Percentiles rank a stretch among this genome's conserved stretches.
phyloP scores from a whole-genome alignment of 2,888 invertebrate genomes.

The Slavum lentiscoides region DNA sequence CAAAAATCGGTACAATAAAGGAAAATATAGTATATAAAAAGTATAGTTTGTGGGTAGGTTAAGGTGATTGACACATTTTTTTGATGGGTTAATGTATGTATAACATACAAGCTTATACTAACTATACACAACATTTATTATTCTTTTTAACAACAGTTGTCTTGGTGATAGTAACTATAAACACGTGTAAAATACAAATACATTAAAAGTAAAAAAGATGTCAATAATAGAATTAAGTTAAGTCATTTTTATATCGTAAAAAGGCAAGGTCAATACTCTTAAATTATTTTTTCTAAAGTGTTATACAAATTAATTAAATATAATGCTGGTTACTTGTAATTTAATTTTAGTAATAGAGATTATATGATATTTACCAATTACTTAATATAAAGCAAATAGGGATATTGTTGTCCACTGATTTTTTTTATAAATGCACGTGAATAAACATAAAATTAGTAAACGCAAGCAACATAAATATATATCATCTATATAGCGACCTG shows the following conservation, averaged over 20 bases:
- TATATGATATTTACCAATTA: too few relatives aligned
- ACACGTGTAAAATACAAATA: slow-evolving; percentile 29
- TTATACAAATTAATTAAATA: too few relatives aligned
- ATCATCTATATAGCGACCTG: too few relatives aligned
- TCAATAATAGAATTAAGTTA: slow-evolving; percentile 30
- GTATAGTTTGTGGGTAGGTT: slow-evolving; percentile 1
- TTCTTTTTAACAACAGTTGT: slow-evolving; percentile 46
- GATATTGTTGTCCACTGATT: too few relatives aligned
- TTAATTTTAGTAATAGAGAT: too few relatives aligned
- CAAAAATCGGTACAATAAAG: slow-evolving; percentile 4
- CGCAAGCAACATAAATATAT: too few relatives aligned
- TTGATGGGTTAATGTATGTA: slow-evolving; percentile 30
- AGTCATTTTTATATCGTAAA: background rate
- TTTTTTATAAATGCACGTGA: too few relatives aligned
- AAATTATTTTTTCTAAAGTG: background rate
- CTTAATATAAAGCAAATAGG: too few relatives aligned
- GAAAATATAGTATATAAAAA: background rate
- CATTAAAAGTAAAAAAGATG: slow-evolving; percentile 7
- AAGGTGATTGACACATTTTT: slow-evolving; percentile 45
- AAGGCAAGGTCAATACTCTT: slow-evolving; percentile 14
- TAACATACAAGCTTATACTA: background rate
- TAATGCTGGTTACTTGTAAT: too few relatives aligned
- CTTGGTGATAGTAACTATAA: slow-evolving; percentile 49
- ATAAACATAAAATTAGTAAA: too few relatives aligned
- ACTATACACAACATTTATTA: slow-evolving; percentile 17